phyloP scores from a whole-genome alignment of 2,113 vertebrate species.

The Naja naja region DNA sequence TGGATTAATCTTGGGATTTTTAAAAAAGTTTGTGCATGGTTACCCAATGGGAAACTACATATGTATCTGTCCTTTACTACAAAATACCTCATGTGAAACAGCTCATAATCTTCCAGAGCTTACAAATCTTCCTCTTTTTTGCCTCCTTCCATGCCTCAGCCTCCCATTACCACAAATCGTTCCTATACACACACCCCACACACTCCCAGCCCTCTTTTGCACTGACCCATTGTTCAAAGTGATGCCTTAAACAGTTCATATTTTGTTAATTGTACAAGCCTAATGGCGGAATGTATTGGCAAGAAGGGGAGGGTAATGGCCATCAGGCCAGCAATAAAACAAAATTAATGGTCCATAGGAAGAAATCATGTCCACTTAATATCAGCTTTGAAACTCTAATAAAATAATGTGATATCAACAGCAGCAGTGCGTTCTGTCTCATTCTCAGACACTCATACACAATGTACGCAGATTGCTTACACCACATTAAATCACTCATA shows the following conservation, averaged over 20 bases:
- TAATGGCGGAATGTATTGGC: slow-evolving; percentile 75
- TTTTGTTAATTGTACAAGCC: slow-evolving; percentile 76
- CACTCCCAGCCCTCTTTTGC: slow-evolving; percentile 39
- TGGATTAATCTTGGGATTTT: not conserved
- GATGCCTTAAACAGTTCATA: slow-evolving; percentile 51
- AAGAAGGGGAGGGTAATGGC: slow-evolving; percentile 72
- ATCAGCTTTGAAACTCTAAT: slow-evolving; percentile 69
- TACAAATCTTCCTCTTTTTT: not conserved
- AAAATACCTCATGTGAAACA: not conserved
- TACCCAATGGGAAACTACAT: not conserved
- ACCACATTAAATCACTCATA: slow-evolving; percentile 52
- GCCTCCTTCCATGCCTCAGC: not conserved
- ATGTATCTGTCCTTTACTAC: not conserved
- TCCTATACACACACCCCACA: not conserved
- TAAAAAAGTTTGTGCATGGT: not conserved
- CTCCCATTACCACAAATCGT: not conserved
- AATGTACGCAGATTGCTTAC: slow-evolving; percentile 50
- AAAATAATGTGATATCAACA: slow-evolving; percentile 61
- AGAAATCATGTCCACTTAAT: slow-evolving; percentile 80
- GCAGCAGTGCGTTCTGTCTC: slow-evolving; percentile 36
- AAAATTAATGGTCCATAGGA: slow-evolving; percentile 79
- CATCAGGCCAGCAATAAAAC: slow-evolving; percentile 79
- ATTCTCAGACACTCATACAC: not conserved
- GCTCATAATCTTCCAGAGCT: not conserved
- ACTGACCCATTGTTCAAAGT: slow-evolving; percentile 58